Evolutionary conservation across 2,888 invertebrate genomes (phyloP).

Genomic region (Drosophila neotestacea): DNA sequence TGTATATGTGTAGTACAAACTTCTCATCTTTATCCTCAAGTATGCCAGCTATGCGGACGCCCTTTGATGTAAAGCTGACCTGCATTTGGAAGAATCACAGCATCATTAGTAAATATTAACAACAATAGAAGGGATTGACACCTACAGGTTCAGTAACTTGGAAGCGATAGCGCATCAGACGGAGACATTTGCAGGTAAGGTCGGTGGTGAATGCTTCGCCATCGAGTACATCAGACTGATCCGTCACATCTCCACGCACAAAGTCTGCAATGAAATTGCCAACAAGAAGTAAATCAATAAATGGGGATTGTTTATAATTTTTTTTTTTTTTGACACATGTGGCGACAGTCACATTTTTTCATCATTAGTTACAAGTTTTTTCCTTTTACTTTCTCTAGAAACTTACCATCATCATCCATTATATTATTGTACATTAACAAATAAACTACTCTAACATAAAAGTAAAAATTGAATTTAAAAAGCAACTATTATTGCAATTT

Average conservation of each 20-base stretch:
- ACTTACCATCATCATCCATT: slow-evolving; percentile 28
- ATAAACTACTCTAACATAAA: neutral
- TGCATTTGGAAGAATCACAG: slow-evolving; percentile 72
- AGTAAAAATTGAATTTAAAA: neutral
- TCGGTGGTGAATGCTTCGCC: slow-evolving; percentile 87
- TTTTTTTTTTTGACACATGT: slow-evolving; percentile 21
- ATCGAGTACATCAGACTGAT: slow-evolving; percentile 85
- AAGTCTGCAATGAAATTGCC: slow-evolving; percentile 85
- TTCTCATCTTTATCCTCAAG: slow-evolving; percentile 86
- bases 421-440: slow-evolving; percentile 1
- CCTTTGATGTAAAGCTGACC: slow-evolving; percentile 87
- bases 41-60: slow-evolving; percentile 87
- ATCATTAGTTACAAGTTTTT: neutral
- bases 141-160: slow-evolving; percentile 90
- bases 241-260: slow-evolving; percentile 86
- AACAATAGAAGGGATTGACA: neutral
- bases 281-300: neutral
- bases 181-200: slow-evolving; percentile 90
- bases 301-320: neutral
- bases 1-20: slow-evolving; percentile 88
- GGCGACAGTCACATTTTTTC: slow-evolving; percentile 14
- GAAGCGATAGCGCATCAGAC: slow-evolving; percentile 94
- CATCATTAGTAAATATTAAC: neutral
- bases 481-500: slow-evolving; percentile 20
- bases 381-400: neutral